These are phyloP conservation scores for Drosophila pandora DNA, from an alignment of 1,140 invertebrate genomes.

Conservation along the genomic window DNA sequence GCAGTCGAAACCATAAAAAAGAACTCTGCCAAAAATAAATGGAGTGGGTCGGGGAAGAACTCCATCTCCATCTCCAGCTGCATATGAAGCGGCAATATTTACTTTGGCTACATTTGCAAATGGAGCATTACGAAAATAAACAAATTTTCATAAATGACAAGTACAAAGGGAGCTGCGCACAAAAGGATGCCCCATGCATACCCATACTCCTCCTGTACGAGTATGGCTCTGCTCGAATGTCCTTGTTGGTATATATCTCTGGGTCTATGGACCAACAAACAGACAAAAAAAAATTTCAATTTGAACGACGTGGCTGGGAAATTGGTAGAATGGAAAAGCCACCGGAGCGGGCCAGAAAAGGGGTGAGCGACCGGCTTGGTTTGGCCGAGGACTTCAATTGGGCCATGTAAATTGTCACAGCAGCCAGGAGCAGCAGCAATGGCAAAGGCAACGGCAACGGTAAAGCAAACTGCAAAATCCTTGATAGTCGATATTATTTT, in stretches of 20 bases:
- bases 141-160: slow-evolving; percentile 83
- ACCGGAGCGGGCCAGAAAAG: slow-evolving; percentile 38
- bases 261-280: slow-evolving; percentile 26
- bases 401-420: slow-evolving; percentile 78
- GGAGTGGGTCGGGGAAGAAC: neutral
- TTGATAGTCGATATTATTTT: slow-evolving; percentile 81
- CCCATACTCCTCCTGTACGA: neutral
- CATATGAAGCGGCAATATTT: slow-evolving; percentile 76
- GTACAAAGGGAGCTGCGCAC: slow-evolving; percentile 66
- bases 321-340: slow-evolving; percentile 44
- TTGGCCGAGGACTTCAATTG: slow-evolving; percentile 59
- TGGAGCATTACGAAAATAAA: slow-evolving; percentile 83
- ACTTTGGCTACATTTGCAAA: slow-evolving; percentile 83
- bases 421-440: slow-evolving; percentile 35
- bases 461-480: slow-evolving; percentile 54
- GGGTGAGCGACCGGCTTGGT: neutral
- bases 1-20: slow-evolving; percentile 65
- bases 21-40: slow-evolving; percentile 5
- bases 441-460: slow-evolving; percentile 12
- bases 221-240: slow-evolving; percentile 3
- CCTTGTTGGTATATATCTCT: slow-evolving; percentile 31
- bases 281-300: slow-evolving; percentile 62
- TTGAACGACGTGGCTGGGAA: slow-evolving; percentile 71
- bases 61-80: slow-evolving; percentile 37
- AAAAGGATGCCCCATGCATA: slow-evolving; percentile 60